Evolutionary conservation across 2,113 vertebrate species (phyloP).

Genomic region (Tringa solitaria): DNA sequence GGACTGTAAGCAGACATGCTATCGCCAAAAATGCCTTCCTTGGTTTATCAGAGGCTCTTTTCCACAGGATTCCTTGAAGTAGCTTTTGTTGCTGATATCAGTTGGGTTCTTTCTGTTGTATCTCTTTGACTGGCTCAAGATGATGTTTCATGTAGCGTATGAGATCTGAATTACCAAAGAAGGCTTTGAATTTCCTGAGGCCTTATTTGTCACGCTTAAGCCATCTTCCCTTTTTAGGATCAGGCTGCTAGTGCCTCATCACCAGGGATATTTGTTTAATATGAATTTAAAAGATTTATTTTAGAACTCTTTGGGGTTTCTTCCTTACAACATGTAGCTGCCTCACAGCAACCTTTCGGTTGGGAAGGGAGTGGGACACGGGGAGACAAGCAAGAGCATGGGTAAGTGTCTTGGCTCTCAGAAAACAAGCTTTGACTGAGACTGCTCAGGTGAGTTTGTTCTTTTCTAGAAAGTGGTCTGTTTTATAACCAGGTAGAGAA

Average conservation of each 20-base stretch:
- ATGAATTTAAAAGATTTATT: neutral
- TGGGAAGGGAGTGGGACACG: neutral
- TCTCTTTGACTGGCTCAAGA: neutral
- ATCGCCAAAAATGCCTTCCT: neutral
- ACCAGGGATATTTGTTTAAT: neutral
- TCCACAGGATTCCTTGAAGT: neutral
- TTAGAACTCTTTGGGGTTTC: neutral
- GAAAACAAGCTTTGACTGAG: neutral
- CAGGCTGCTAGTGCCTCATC: neutral
- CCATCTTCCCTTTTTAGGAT: neutral
- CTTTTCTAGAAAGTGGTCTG: neutral
- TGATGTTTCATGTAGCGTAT: neutral
- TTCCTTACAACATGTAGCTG: rapidly evolving
- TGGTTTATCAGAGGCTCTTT: neutral
- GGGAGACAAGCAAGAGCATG: neutral
- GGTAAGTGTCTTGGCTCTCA: neutral
- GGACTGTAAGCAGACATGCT: neutral
- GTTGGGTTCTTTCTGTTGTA: neutral
- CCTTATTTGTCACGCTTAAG: neutral
- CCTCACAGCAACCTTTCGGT: neutral
- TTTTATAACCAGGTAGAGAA: neutral
- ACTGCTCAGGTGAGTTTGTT: neutral
- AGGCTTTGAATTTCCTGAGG: neutral
- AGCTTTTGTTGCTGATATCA: neutral
- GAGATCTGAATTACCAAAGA: neutral